phyloP scores from a whole-genome alignment of 1,140 invertebrate genomes.

The Drosophila rhopaloa region DNA sequence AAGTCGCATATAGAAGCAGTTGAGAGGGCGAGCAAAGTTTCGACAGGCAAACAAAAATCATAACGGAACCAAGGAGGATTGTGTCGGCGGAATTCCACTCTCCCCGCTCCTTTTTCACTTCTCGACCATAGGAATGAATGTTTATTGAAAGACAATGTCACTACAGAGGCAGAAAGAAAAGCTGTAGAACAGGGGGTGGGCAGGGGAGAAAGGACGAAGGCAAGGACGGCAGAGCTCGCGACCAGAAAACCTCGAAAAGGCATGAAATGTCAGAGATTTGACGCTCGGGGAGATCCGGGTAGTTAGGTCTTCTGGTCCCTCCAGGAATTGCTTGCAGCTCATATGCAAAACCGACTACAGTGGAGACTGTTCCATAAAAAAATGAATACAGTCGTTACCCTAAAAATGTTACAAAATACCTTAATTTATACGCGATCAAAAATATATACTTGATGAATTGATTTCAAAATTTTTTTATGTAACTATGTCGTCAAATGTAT shows the following conservation, averaged over 20 bases:
- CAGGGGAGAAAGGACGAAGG: conserved; percentile 1
- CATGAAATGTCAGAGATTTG: conserved; percentile 67
- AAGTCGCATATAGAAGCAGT: conserved; percentile 45
- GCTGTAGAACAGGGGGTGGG: background rate
- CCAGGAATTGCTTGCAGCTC: conserved; percentile 45
- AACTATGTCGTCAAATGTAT: too few relatives aligned
- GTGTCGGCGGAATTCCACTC: conserved; percentile 15
- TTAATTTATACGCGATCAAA: too few relatives aligned
- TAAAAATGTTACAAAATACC: too few relatives aligned
- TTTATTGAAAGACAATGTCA: conserved; percentile 67
- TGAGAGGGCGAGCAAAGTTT: conserved; percentile 50
- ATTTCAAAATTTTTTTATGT: too few relatives aligned
- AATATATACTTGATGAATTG: too few relatives aligned
- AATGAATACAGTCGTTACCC: too few relatives aligned
- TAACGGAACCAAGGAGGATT: conserved; percentile 54
- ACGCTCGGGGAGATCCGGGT: conserved; percentile 35
- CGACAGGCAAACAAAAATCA: conserved; percentile 61
- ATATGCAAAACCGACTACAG: conserved; percentile 66
- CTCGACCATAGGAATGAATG: conserved; percentile 44
- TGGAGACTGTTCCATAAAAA: background rate
- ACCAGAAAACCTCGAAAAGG: conserved; percentile 61
- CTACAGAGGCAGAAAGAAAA: conserved; percentile 14
- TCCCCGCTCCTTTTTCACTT: background rate
- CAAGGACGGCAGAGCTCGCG: conserved; percentile 38
- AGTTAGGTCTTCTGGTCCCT: conserved; percentile 31